These are phyloP conservation scores for Chaetops frenatus DNA, from an alignment of 2,113 vertebrate genomes.

Conservation along the genomic window DNA sequence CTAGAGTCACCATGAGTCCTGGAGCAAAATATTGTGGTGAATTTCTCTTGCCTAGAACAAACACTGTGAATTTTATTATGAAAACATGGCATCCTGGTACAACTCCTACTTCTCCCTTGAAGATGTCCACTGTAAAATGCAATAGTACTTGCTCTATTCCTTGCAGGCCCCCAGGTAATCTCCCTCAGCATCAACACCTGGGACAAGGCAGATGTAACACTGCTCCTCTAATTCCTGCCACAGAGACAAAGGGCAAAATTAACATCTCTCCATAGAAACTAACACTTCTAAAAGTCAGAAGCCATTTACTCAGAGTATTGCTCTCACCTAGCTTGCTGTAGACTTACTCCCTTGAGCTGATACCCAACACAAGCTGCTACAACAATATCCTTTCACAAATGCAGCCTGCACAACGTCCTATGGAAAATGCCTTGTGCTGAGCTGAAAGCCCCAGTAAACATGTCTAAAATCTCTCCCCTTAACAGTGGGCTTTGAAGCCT, in stretches of 20 bases:
- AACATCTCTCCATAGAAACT: not conserved
- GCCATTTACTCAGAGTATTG: not conserved
- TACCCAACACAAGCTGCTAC: not conserved
- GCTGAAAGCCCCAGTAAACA: not conserved
- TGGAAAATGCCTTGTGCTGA: not conserved
- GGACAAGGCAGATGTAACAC: not conserved
- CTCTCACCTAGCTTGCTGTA: not conserved
- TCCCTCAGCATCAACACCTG: not conserved
- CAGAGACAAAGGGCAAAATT: not conserved
- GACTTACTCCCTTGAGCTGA: not conserved
- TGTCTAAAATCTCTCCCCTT: not conserved
- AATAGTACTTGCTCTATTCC: not conserved
- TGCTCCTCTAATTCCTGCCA: not conserved
- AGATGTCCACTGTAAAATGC: not conserved
- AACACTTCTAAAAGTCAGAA: not conserved
- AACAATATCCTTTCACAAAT: not conserved
- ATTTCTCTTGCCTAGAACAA: not conserved
- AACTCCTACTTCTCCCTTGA: not conserved
- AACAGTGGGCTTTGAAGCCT: not conserved
- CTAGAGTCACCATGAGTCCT: not conserved
- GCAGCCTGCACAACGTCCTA: not conserved
- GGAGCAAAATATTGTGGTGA: not conserved
- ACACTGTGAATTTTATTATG: not conserved
- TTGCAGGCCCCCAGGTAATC: not conserved
- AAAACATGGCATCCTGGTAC: not conserved